phyloP scores from a whole-genome alignment of 2,797 vertebrate species.

The Lepilemur ruficaudatus region DNA sequence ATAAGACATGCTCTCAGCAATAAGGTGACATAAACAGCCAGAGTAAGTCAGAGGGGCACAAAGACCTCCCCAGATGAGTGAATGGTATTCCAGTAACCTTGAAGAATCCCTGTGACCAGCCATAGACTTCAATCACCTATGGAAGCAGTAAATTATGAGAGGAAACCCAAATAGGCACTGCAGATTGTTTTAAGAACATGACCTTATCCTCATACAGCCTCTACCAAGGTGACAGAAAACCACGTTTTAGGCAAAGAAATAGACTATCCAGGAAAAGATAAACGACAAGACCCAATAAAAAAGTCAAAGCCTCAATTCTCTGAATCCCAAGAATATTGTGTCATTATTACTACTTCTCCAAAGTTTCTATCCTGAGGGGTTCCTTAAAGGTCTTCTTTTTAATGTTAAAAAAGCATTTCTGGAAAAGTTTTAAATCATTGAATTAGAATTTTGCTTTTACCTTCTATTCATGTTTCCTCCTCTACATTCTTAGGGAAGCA shows the following conservation, averaged over 20 bases:
- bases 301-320: background rate
- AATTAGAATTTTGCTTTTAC: background rate
- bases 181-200: conserved; percentile 13
- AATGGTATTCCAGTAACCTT: conserved; percentile 40
- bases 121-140: conserved; percentile 35
- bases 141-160: conserved; percentile 18
- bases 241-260: background rate
- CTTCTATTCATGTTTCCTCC: background rate
- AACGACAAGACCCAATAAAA: background rate
- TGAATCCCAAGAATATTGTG: conserved; percentile 17
- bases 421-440: background rate
- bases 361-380: background rate
- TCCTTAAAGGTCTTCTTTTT: background rate
- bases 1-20: conserved; percentile 40
- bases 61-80: background rate
- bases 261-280: background rate
- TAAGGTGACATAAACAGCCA: background rate
- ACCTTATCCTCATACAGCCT: background rate
- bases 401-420: background rate
- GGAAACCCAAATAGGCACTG: background rate
- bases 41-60: background rate
- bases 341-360: background rate
- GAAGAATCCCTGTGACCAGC: conserved; percentile 35
- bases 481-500: background rate
- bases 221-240: background rate